Percentiles rank a stretch among this genome's conserved stretches.
Conservation (phyloP, 2,113 vertebrate genomes). For the Bos javanicus region DNA sequence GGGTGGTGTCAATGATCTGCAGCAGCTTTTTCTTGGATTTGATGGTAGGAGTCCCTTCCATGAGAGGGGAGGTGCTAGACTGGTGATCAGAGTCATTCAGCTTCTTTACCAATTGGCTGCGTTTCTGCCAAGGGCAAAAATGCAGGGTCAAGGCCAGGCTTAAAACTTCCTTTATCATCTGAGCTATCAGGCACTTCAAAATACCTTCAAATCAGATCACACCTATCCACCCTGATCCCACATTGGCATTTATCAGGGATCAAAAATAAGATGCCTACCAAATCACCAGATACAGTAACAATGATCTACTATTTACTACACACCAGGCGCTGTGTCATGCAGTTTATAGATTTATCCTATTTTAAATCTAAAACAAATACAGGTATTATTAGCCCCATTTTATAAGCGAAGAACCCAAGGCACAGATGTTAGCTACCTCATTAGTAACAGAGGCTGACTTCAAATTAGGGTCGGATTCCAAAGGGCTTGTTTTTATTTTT, state of each 20-base stretch:
- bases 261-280: not conserved
- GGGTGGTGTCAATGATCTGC: slow-evolving; percentile 97
- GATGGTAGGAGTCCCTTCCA: slow-evolving; percentile 98
- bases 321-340: not conserved
- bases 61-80: slow-evolving; percentile 93
- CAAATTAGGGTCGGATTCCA: not conserved
- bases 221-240: not conserved
- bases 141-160: not conserved
- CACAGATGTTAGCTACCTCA: not conserved
- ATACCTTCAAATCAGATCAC: not conserved
- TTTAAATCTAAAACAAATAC: not conserved
- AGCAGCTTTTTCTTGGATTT: slow-evolving; percentile 97
- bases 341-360: not conserved
- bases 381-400: not conserved
- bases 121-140: slow-evolving; percentile 85
- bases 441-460: not conserved
- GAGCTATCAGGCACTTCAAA: not conserved
- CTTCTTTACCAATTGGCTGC: slow-evolving; percentile 96
- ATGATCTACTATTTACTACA: not conserved
- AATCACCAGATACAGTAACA: not conserved
- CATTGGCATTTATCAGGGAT: not conserved
- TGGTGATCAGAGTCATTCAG: slow-evolving; percentile 94
- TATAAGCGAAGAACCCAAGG: not conserved
- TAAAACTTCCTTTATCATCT: not conserved
- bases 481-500: not conserved